Evolutionary conservation across 2,113 vertebrate species (phyloP).

Genomic region (Salvelinus alpinus): DNA sequence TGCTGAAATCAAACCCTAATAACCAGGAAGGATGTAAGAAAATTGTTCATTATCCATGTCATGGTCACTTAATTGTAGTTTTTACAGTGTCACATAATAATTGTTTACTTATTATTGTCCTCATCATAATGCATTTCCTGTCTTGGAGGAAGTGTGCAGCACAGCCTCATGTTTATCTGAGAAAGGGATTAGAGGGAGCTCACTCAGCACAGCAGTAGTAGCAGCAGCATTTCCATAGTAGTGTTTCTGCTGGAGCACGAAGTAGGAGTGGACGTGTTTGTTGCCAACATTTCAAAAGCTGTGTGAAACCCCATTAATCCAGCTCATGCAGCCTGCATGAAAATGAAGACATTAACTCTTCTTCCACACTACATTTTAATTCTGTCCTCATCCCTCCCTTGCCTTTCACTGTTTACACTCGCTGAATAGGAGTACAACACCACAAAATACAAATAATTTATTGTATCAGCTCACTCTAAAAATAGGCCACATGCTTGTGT

Average conservation of each 20-base stretch:
- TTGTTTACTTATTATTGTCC: background rate
- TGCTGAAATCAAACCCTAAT: conserved; percentile 10
- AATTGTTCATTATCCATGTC: background rate
- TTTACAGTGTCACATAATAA: background rate
- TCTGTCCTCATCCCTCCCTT: conserved; percentile 24
- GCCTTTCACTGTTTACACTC: conserved; percentile 13
- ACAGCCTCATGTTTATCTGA: conserved; percentile 12
- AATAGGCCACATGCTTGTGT: conserved; percentile 26
- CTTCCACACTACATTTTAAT: conserved; percentile 24
- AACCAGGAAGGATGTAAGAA: background rate
- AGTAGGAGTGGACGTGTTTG: conserved; percentile 9
- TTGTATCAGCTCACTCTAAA: conserved; percentile 16
- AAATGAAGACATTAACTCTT: conserved; percentile 29
- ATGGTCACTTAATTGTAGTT: background rate
- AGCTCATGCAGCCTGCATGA: conserved; percentile 21
- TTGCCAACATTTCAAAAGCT: conserved; percentile 17
- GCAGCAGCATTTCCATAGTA: background rate
- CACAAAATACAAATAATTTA: conserved; percentile 33
- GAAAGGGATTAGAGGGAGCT: conserved; percentile 10
- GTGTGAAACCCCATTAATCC: conserved; percentile 34
- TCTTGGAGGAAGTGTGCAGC: conserved; percentile 17
- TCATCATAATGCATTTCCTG: conserved; percentile 3
- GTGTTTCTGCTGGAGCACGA: conserved; percentile 6
- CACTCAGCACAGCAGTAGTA: background rate
- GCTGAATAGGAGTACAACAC: conserved; percentile 17